Evolutionary conservation across 2,113 vertebrate species (phyloP).

Genomic region (Thryonomys swinderianus): DNA sequence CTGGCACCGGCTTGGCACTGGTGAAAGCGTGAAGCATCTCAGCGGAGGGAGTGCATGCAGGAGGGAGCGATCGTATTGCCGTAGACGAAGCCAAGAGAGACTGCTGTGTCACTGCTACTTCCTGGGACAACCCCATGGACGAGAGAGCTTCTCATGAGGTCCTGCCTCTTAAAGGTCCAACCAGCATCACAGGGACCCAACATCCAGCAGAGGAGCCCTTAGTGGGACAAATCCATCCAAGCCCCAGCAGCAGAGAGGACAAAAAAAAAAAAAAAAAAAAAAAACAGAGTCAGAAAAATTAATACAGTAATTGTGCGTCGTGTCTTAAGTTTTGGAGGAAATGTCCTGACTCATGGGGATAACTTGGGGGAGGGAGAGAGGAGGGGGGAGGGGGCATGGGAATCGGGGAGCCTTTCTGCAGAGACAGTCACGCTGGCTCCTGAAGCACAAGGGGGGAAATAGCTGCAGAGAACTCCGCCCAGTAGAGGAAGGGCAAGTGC

Average conservation of each 20-base stretch:
- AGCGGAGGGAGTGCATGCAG: neutral
- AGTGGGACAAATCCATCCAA: neutral
- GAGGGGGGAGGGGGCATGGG: neutral
- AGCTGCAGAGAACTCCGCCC: too few species aligned
- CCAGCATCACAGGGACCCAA: neutral
- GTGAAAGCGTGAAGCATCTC: too few species aligned
- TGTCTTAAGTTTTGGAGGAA: neutral
- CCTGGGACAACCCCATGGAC: neutral
- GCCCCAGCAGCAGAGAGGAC: neutral
- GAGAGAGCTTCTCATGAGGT: too few species aligned
- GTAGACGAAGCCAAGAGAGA: neutral
- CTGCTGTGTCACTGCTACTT: neutral
- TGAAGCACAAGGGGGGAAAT: neutral
- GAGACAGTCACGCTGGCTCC: neutral
- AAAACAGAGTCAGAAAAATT: rapidly evolving
- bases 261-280: too few species aligned
- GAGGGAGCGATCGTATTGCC: neutral
- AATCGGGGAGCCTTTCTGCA: neutral
- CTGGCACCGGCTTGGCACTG: neutral
- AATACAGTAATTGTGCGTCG: too few species aligned
- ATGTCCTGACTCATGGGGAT: neutral
- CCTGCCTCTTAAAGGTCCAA: neutral
- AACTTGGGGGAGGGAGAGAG: too few species aligned
- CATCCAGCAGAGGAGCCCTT: neutral
- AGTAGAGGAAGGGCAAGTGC: neutral